phyloP scores from a whole-genome alignment of 2,797 vertebrate genomes.

The Pantherophis alleghaniensis region DNA sequence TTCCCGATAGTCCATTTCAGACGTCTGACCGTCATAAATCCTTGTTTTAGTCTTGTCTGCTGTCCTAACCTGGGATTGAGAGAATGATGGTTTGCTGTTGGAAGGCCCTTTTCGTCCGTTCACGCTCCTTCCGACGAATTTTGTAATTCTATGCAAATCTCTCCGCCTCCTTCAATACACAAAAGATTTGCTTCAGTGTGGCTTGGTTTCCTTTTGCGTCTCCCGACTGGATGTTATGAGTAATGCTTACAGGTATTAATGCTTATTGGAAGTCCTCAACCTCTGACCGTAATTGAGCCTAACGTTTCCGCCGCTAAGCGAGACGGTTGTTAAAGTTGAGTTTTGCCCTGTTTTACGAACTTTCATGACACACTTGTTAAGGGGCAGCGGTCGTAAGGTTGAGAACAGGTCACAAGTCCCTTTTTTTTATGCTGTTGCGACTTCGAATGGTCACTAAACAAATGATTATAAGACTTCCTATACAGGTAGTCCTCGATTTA shows the following conservation, averaged over 20 bases:
- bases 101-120: background rate
- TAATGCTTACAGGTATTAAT: too few relatives aligned
- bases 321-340: background rate
- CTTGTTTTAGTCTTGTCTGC: background rate
- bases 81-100: background rate
- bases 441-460: too few relatives aligned
- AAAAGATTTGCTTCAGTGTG: background rate
- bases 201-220: background rate
- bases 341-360: background rate
- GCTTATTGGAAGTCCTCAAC: too few relatives aligned
- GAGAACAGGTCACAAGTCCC: background rate
- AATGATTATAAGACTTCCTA: too few relatives aligned
- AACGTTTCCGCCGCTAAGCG: background rate
- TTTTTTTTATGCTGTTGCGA: too few relatives aligned
- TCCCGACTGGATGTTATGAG: too few relatives aligned
- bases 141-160: background rate
- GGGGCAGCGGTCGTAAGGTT: background rate
- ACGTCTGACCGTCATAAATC: background rate
- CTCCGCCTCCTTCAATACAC: background rate
- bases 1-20: background rate
- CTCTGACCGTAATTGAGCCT: background rate
- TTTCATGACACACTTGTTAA: background rate
- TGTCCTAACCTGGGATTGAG: background rate
- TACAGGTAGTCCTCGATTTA: too few relatives aligned
- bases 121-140: background rate